Base-by-base conservation (phyloP, 2,888 invertebrate species). In the Gerris lacustris region DNA sequence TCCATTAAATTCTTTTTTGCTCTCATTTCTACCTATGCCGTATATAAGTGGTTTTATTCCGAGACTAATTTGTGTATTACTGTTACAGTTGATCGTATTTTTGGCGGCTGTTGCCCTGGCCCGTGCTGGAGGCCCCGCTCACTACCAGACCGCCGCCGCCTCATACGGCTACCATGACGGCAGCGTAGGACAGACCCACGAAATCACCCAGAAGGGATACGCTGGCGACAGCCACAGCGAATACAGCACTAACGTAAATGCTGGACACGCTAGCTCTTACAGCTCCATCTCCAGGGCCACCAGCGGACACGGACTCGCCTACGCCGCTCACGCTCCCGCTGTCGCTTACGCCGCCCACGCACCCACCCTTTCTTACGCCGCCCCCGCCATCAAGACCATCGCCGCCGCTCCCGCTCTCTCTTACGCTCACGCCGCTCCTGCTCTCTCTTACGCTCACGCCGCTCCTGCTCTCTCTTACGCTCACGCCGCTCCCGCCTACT, bases 101-200 rank as follows among this genome's bases (percentile, higher is more conserved):
- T 70, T 73, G 70, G 74, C 74, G 31, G 72, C 72, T 67, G 73
- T 75, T 66, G 74, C 72, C 62, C 72, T 72, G 63, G 73, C 73
- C 67, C 67, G 69, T 31, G 76, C 76, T n/a, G 75, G 74, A 68
- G 75, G 75, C 55, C 73, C 75, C 63, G 73, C 73, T 17, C 75
- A 75, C 70, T 75, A 74, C 73, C 70, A 72, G 66, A 75, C 75
- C 66, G 72, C 72, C 70, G 72, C 75, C 72, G 73, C 79, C 82
- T 83, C 83, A 81, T 74, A 77, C 79, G 44, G 82, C 81, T 67
- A 80, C 77, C 2, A 83, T 83, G 73, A 80, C 66, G 77, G 78
- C 0, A 79, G 77, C 2, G 77, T 77, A 0, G 77, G 82, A 7
- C 71, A 77, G 0, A 79, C 83, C 1, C 74, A 80, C 44, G 82